phyloP scores from a whole-genome alignment of 2,888 invertebrate species.

The Dyspetes luteomarginatus region DNA sequence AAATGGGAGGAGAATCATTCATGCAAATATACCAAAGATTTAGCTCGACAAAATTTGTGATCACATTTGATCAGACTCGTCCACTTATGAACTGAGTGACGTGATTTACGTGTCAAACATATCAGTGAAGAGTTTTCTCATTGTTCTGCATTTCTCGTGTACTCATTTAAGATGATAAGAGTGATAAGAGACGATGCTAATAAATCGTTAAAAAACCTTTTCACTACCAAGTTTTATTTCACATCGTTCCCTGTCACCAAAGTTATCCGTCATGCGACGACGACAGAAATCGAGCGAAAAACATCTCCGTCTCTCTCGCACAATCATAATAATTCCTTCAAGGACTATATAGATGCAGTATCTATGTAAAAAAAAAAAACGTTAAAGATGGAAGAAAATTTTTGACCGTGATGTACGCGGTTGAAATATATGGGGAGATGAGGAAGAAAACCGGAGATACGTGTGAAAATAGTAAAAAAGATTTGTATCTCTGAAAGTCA shows the following conservation, averaged over 20 bases:
- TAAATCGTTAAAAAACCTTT: constrained; percentile 6
- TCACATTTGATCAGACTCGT: background rate
- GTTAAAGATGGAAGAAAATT: background rate
- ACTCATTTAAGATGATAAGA: constrained; percentile 19
- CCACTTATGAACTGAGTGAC: background rate
- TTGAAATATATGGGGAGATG: background rate
- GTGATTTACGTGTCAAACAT: background rate
- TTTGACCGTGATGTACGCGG: constrained; percentile 1
- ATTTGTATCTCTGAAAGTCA: too few relatives aligned
- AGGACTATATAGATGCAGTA: background rate
- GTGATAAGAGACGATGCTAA: background rate
- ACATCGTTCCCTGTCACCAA: background rate
- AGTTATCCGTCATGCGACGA: background rate
- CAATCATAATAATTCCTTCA: constrained; percentile 2
- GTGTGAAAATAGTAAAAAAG: too few relatives aligned
- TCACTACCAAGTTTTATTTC: background rate
- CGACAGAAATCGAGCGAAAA: background rate
- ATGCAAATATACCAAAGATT: constrained; percentile 8
- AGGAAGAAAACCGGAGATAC: too few relatives aligned
- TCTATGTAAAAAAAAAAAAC: background rate
- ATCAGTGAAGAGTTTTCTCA: too few relatives aligned
- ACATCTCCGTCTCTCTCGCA: background rate
- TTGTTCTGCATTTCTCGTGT: constrained; percentile 7
- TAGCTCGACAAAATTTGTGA: background rate
- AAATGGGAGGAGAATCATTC: background rate